A percentile compares a stretch with the other conserved stretches of the same genome.
Evolutionary conservation across 2,888 invertebrate species (phyloP).

Genomic region (Julus scanicus): DNA sequence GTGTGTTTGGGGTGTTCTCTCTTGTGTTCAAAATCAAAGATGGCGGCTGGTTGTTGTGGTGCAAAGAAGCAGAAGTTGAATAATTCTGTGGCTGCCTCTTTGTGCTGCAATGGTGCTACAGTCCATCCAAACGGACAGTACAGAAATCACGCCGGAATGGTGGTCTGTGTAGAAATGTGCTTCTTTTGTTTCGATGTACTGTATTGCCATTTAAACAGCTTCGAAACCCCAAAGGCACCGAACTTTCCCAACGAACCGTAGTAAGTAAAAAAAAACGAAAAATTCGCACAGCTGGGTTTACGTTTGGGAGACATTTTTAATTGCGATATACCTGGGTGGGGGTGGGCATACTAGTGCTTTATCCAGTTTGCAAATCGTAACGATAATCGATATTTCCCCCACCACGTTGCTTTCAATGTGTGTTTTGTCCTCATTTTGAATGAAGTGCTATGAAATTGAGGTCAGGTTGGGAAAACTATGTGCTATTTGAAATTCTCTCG

Average conservation of each 20-base stretch:
- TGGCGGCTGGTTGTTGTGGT: constrained; percentile 93
- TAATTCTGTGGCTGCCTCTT: constrained; percentile 72
- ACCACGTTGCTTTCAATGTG: too few species aligned
- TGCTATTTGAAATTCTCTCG: too few species aligned
- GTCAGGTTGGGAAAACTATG: too few species aligned
- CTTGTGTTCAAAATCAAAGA: constrained; percentile 63
- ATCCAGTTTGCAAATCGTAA: too few species aligned
- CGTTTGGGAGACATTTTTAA: too few species aligned
- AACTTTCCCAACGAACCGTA: constrained; percentile 72
- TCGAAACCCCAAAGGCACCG: constrained; percentile 90
- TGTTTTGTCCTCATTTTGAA: not conserved
- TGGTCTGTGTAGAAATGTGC: constrained; percentile 96
- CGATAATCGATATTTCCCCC: too few species aligned
- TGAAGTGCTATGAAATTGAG: not conserved
- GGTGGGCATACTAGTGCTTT: too few species aligned
- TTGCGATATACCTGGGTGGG: too few species aligned
- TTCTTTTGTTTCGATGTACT: constrained; percentile 99
- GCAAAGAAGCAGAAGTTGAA: constrained; percentile 92
- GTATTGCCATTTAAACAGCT: constrained; percentile 90
- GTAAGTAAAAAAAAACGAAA: constrained; percentile 58
- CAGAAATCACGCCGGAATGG: constrained; percentile 64
- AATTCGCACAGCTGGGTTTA: too few species aligned
- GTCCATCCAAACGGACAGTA: constrained; percentile 62
- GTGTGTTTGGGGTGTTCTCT: constrained; percentile 13
- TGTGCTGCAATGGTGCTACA: constrained; percentile 67